Conservation (phyloP, 1,140 invertebrate genomes). For the Riptortus pedestris region DNA sequence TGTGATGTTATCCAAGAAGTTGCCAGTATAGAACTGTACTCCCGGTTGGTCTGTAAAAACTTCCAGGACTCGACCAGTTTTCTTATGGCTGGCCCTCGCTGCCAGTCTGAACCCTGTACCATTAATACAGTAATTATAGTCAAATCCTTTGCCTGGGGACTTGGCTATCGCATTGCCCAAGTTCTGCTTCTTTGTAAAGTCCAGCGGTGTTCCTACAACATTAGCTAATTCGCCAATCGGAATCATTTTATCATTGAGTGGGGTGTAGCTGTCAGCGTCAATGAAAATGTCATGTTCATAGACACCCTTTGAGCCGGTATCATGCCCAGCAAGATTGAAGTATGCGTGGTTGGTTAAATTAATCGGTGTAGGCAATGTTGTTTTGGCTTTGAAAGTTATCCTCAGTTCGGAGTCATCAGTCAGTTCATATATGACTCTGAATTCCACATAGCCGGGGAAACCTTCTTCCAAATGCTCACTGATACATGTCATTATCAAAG, state of each 20-base stretch:
- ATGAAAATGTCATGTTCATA: conserved; percentile 64
- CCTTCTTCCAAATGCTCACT: conserved; percentile 77
- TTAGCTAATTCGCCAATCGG: conserved; percentile 62
- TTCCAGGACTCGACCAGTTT: conserved; percentile 38
- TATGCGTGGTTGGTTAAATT: conserved; percentile 90
- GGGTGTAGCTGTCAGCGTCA: conserved; percentile 65
- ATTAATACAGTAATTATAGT: conserved; percentile 12
- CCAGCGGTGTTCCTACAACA: conserved; percentile 35
- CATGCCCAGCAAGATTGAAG: conserved; percentile 85
- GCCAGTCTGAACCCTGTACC: conserved; percentile 2
- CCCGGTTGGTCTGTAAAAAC: conserved; percentile 77
- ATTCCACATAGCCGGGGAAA: conserved; percentile 66
- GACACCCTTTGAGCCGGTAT: conserved; percentile 44
- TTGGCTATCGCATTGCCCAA: conserved; percentile 2
- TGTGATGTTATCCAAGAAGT: conserved; percentile 7
- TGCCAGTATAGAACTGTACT: conserved; percentile 76
- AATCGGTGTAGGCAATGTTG: conserved; percentile 68
- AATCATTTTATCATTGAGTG: conserved; percentile 59
- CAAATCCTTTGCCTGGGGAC: not conserved
- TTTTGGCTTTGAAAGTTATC: conserved; percentile 60
- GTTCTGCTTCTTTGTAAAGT: conserved; percentile 15
- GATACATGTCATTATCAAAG: conserved; percentile 53
- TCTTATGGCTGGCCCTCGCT: conserved; percentile 21
- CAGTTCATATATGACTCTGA: conserved; percentile 58
- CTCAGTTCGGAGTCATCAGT: conserved; percentile 57